Evolutionary conservation across 1,140 invertebrate genomes (phyloP), one percentile per base, ranked within the genome.

Genomic region (Drosophila varians): DNA sequence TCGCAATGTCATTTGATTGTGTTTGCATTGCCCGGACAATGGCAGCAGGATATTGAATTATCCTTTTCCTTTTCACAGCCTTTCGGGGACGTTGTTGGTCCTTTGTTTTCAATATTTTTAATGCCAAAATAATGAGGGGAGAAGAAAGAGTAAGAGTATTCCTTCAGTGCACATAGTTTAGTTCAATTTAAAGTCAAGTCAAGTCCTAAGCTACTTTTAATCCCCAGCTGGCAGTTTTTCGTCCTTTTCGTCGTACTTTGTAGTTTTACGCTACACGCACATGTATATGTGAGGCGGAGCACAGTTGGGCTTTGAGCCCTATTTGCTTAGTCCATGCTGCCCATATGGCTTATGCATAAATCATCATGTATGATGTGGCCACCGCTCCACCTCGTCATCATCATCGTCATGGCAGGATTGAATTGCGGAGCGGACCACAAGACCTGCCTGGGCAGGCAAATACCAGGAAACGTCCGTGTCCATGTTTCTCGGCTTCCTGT

Each of bases 281-380:
- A 11, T 9, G 28, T 26, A 18, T 28, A 34, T 38, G n/a, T 52
- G 21, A 16, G 2, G 38, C n/a, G 19, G 28, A 48, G 26, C 48
- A 25, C 26, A n/a, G 54, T n/a, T 26, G 36, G 38, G 47, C 38
- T 48, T 23, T 56, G 45, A 51, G 21, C 53, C 9, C 71, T 68
- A 56, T 72, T 68, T 77, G 55, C 21, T 49, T 52, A 72, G 66
- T 49, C 26, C 56, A 72, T 40, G 56, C 40, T 26, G 52, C 38
- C 69, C 69, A 79, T 79, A 79, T 79, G 76, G 49, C 65, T 74
- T 79, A 74, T 79, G 76, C 76, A 79, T 79, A 79, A 79, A 79
- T 79, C 76, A 79, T 79, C 64, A 53, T 79, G 56, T 58, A 48
- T 52, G 53, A 55, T 76, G 64, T 76, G 64, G 38, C 66, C 73